A percentile compares a stretch with the other conserved stretches of the same genome.
These are phyloP conservation scores for Alethe castanea DNA, from an alignment of 2,113 vertebrate species.

Conservation along the genomic window DNA sequence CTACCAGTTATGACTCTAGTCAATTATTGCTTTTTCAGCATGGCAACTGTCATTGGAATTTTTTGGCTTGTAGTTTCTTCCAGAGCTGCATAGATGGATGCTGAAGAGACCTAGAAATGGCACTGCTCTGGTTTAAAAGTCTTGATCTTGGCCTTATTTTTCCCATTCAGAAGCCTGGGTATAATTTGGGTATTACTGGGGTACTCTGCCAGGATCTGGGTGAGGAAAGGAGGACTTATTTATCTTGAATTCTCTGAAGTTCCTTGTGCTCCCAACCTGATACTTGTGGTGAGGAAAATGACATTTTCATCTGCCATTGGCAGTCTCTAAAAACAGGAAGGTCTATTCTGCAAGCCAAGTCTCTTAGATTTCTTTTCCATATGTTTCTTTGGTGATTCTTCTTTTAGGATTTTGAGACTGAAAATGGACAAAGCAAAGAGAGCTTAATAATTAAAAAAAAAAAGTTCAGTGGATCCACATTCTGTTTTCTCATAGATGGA, in stretches of 20 bases:
- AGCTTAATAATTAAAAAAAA: not conserved
- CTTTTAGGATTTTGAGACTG: not conserved
- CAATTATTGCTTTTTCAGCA: accelerated
- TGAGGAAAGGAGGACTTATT: not conserved
- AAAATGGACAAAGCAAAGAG: not conserved
- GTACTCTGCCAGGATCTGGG: not conserved
- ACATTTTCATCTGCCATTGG: not conserved
- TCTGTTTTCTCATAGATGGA: not conserved
- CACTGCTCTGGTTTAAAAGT: not conserved
- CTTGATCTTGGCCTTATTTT: not conserved
- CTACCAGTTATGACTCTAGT: not conserved
- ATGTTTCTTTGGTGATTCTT: not conserved
- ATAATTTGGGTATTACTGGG: not conserved
- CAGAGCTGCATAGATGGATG: not conserved
- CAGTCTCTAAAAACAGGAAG: not conserved
- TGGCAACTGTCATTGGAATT: not conserved
- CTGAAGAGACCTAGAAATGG: not conserved
- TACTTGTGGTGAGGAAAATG: not conserved
- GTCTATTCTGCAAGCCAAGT: not conserved
- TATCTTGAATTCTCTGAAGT: not conserved
- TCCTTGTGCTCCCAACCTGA: not conserved
- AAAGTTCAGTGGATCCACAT: not conserved
- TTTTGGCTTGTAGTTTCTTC: not conserved
- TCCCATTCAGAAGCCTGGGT: not conserved
- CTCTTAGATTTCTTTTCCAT: not conserved